Base-by-base conservation (phyloP, 2,888 invertebrate species). In the Tubiluchus corallicola region DNA sequence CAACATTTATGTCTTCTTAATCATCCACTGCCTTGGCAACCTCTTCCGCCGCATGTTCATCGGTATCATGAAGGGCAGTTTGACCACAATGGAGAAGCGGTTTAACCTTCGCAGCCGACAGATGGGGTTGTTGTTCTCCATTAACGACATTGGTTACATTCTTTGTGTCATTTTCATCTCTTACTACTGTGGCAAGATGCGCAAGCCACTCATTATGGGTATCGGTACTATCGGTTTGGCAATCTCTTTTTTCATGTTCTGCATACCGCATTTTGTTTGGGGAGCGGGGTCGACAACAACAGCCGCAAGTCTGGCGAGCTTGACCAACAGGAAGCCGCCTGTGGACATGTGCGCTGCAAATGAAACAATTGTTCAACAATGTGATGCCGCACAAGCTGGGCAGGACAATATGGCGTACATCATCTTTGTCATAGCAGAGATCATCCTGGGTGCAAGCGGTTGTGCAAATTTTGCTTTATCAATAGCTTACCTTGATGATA, bases 161-260 rank as follows among this genome's bases (percentile, higher is more conserved):
- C 29, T 29, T 5, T n/a, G 5, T n/a, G 29, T 29, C 29, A n/a
- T 29, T n/a, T 29, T 29, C 29, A n/a, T 29, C 9, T 29, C 29
- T 9, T 29, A 44, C 5, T 45, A 15, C 20, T 39, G 44, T 3
- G 4, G 20, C n/a, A 9, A 17, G 9, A 4, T 43, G 4, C 44
- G 42, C 45, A 16, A 44, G 18, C 45, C 44, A 3, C 17, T 20
- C 9, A 29, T 29, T 29, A 45, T 44, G 13, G 44, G 9, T 4
- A 4, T 45, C 20, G 44, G 44, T 3, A 13, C 18, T 3, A 9
- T 20, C 13, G 19, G 17, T 16, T 42, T 15, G 15, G 5, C 5
- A 3, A 4, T 44, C 9, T 39, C 45, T 17, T 40, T 39, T 19
- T 45, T 44, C 44, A 41, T 29, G 3, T 20, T 44, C 15, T 18